Evolutionary conservation across 92 coral and sea anemone genomes (phyloP), one percentile per base, ranked within the genome.

Genomic region (Siderastrea radians): DNA sequence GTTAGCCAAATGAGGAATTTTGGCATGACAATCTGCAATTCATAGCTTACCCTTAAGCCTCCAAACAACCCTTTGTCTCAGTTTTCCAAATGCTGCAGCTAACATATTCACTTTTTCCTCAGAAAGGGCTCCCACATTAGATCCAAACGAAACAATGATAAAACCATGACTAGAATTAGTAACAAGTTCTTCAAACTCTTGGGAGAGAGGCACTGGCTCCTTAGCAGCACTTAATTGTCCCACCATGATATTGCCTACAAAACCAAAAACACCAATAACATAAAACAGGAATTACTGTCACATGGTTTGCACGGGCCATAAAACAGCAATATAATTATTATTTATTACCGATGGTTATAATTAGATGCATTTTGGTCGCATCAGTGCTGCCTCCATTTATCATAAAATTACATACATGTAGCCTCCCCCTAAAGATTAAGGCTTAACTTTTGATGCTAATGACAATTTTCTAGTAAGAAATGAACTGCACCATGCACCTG

Each of bases 21-120:
- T 14, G 6, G 64, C 64, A 59, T 59, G 16, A 4, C 13, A 8
- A 1, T 8, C n/a, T 15, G 0, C 57, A 53, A 6, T 10, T 10
- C 57, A 1, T 53, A 10, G 57, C 83, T 81, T 68, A 60, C 87
- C 87, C 61, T 68, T 82, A 52, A 82, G 47, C 73, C 87, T 82
- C 87, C 87, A 82, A 45, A 82, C 75, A 55, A 82, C 87, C 48
- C 55, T 82, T 74, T 82, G 79, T 16, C 48, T 82, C 66, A 82
- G 75, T 68, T 70, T 82, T 19, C 86, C 86, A 70, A 82, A 82
- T 0, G 86, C 86, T 60, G 44, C 55, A 1, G 87, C 87, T 43
- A 82, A 13, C 79, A 70, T 53, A 51, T 71, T 69, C 77, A 82
- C 79, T 62, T 68, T 68, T 13, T 15, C 16, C 61, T 59, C 71